Percentiles rank a stretch among this genome's conserved stretches.
These are phyloP conservation scores for Ectemnius cavifrons DNA, from an alignment of 2,888 invertebrate species.

Conservation along the genomic window DNA sequence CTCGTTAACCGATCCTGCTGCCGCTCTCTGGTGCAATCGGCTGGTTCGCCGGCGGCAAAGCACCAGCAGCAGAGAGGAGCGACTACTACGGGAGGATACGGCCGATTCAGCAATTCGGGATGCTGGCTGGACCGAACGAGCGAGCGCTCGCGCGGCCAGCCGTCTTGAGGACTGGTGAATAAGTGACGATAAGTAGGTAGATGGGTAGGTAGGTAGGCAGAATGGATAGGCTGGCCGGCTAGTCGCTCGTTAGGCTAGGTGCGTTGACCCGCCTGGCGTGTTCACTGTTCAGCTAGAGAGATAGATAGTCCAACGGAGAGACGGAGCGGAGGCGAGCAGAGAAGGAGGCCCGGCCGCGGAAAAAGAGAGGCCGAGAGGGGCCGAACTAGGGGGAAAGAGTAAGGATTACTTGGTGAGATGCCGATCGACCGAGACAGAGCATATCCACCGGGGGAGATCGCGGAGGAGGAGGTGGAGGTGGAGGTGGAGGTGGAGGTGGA, in stretches of 20 bases:
- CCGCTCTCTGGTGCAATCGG: background rate
- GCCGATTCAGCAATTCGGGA: conserved; percentile 55
- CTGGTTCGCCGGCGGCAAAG: background rate
- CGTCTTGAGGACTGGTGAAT: conserved; percentile 66
- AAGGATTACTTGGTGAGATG: conserved; percentile 30
- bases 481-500: conserved; percentile 13
- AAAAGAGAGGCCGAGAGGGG: conserved; percentile 21
- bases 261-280: conserved; percentile 74
- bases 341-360: conserved; percentile 21
- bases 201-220: conserved; percentile 76
- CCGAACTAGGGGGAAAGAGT: conserved; percentile 35
- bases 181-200: conserved; percentile 76
- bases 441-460: conserved; percentile 6
- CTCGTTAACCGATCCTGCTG: background rate
- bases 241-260: conserved; percentile 73
- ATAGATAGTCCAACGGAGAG: conserved; percentile 40
- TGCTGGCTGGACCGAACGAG: conserved; percentile 52
- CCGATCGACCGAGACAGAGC: conserved; percentile 45
- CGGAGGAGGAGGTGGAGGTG: conserved; percentile 46
- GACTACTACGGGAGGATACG: background rate
- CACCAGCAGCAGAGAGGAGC: background rate
- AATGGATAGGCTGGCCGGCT: conserved; percentile 68
- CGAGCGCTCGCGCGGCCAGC: conserved; percentile 19
- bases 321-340: conserved; percentile 54
- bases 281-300: conserved; percentile 57